Base-by-base conservation (phyloP, 92 coral and sea anemone genomes). In the Pocillopora grandis region DNA sequence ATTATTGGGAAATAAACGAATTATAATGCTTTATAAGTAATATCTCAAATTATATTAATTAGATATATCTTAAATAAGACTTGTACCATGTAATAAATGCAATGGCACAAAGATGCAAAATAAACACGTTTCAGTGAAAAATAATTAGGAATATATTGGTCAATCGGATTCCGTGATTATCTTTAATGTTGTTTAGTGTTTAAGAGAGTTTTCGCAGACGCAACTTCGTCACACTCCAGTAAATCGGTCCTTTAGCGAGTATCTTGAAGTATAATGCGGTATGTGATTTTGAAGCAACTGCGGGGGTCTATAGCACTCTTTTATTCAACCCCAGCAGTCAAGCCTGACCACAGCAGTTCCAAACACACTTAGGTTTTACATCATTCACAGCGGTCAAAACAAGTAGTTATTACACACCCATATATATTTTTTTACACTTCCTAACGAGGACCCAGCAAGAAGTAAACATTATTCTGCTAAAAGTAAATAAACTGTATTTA, bases 401-500 rank as follows among this genome's bases (percentile, higher is more conserved):
- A 81, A 21, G 76, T 23, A 58, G 58, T 57, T 58, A 21, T 66
- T 80, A 11, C 48, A 56, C 52, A 65, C 33, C 76, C 33, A 12
- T 18, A 35, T 76, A 68, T 66, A 48, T 67, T 67, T 57, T 58
- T 17, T 57, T 55, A 37, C 70, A 36, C 37, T 81, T 71, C 69
- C 68, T 35, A 21, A 21, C 75, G 62, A 80, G 21, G 8, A 42
- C 52, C 52, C 52, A 42, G 52, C 52, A 42, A 42, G 52, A 42
- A n/a, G 77, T 71, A 81, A 81, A 81, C 85, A 81, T 60, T 60
- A n/a, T 60, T 67, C 21, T 23, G 33, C 8, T 49, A 17, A 52
- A 14, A 7, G 62, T 81, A 71, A 81, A 81, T 77, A 81, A 76
- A 68, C 36, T 58, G 37, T 21, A 66, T 67, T 58, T 55, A 66